phyloP scores from a whole-genome alignment of 2,797 vertebrate genomes.

The Esox lucius region DNA sequence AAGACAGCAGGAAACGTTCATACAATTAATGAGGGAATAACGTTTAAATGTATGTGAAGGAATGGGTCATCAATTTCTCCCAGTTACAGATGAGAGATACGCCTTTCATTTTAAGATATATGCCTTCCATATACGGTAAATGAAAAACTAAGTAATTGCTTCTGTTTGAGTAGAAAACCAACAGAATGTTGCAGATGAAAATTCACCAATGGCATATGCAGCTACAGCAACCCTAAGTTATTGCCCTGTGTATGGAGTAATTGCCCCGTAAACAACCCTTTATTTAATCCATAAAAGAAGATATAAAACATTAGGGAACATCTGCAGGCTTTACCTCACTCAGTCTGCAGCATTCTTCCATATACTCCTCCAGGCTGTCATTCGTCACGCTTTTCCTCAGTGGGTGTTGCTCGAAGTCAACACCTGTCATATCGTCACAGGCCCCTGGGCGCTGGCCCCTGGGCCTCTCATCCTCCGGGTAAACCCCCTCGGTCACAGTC shows the following conservation, averaged over 20 bases:
- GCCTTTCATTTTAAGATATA: neutral
- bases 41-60: too few species aligned
- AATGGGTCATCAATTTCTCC: too few species aligned
- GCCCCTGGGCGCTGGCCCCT: conserved; percentile 39
- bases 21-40: too few species aligned
- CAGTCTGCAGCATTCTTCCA: conserved; percentile 86
- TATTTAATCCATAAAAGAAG: neutral
- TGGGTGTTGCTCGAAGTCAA: conserved; percentile 54
- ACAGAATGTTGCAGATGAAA: neutral
- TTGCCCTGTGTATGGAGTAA: neutral
- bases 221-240: neutral
- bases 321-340: conserved; percentile 77
- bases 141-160: neutral
- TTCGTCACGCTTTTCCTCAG: conserved; percentile 75
- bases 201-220: neutral
- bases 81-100: too few species aligned
- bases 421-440: conserved; percentile 53
- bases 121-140: neutral
- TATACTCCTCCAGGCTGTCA: conserved; percentile 85
- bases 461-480: conserved; percentile 48
- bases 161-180: neutral
- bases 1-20: neutral
- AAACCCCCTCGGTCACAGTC: conserved; percentile 16
- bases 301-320: neutral
- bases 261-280: neutral